Evolutionary conservation across 2,113 vertebrate species (phyloP), one percentile per base, ranked within the genome.

Genomic region (Hippoglossus stenolepis): DNA sequence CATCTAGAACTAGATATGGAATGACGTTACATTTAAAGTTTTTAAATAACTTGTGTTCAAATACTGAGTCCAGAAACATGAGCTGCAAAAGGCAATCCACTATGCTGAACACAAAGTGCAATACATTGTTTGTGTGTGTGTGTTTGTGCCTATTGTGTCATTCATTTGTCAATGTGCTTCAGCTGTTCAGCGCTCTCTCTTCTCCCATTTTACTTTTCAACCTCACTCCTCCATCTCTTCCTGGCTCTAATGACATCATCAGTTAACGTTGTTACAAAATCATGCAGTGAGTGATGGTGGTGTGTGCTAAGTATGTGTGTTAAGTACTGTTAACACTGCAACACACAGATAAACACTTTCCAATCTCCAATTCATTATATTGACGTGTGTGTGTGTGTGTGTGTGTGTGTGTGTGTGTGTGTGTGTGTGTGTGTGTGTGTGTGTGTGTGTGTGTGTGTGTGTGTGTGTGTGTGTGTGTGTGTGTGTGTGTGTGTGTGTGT

Each of bases 161-260:
- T 4, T 47, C 1, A 47, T 15, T 12, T 47, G 20, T 60, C 26
- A 59, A 26, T 43, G 45, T 45, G 35, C n/a, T 66, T 58, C 0
- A 24, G 35, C 0, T 38, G 35, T 10, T 43, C 23, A 43, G 40
- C 53, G 57, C 21, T 83, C 67, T 65, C 4, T 2, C 2, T 24
- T 21, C 40, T 23, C 40, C 21, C 70, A 70, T 54, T 73, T 75
- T 35, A 76, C 61, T 60, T 51, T 45, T 69, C 66, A 65, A 40
- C 72, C 63, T 74, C 14, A 0, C 76, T 38, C 60, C 65, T 62
- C 54, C 56, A 45, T 75, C n/a, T 63, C 68, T 56, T 12, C 63
- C 69, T 54, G 31, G 9, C 70, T 70, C 57, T 80, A 80, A 84
- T 73, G 73, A 73, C 85, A 82, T 84, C 66, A 86, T 83, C 72